phyloP scores from a whole-genome alignment of 2,888 invertebrate species.

The Philereme vetulata region DNA sequence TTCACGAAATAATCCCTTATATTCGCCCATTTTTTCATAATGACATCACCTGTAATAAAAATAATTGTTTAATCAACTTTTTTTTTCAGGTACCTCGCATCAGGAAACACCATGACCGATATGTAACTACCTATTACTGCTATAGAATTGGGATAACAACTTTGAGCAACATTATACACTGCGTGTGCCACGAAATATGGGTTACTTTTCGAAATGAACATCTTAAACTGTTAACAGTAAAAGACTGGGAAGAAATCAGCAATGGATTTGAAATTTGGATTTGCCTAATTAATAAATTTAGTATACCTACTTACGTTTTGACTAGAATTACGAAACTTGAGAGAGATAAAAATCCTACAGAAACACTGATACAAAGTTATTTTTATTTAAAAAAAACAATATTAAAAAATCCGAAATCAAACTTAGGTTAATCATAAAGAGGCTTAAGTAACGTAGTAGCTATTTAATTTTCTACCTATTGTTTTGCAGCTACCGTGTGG shows the following conservation, averaged over 20 bases:
- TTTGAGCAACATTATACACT: constrained; percentile 23
- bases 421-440: too few relatives aligned
- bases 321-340: too few relatives aligned
- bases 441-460: too few relatives aligned
- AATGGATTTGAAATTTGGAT: neutral
- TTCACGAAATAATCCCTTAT: constrained; percentile 24
- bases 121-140: constrained; percentile 23
- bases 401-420: too few relatives aligned
- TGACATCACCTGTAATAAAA: constrained; percentile 19
- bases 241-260: constrained; percentile 12
- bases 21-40: constrained; percentile 24
- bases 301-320: too few relatives aligned
- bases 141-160: constrained; percentile 27
- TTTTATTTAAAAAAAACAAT: too few relatives aligned
- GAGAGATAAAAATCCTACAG: too few relatives aligned
- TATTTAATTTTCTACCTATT: too few relatives aligned
- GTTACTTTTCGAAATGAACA: constrained; percentile 19
- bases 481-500: too few relatives aligned
- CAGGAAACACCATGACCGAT: constrained; percentile 23
- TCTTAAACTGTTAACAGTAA: constrained; percentile 14
- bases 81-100: constrained; percentile 25
- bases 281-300: too few relatives aligned
- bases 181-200: constrained; percentile 25
- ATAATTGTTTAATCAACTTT: constrained; percentile 16
- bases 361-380: too few relatives aligned